A percentile compares a stretch with the other conserved stretches of the same genome.
These are phyloP conservation scores for Mormyrus proboscirostris DNA, from an alignment of 2,797 vertebrate genomes.

Conservation along the genomic window DNA sequence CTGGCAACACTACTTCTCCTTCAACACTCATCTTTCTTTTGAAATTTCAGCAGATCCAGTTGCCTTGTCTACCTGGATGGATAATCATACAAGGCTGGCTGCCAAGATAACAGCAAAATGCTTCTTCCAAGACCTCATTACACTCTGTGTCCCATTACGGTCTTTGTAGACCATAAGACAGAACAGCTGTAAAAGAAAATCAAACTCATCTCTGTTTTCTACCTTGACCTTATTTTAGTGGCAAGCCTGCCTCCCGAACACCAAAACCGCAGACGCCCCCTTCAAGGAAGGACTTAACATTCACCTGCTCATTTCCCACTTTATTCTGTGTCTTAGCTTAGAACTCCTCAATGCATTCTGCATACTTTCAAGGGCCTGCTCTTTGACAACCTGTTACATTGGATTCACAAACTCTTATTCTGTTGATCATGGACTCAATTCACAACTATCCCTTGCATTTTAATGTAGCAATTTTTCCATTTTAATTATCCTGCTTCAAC, in stretches of 20 bases:
- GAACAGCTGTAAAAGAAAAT: neutral
- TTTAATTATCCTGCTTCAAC: neutral
- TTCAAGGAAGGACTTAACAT: neutral
- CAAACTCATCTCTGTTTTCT: neutral
- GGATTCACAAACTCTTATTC: neutral
- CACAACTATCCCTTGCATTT: neutral
- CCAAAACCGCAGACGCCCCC: neutral
- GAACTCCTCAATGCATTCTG: neutral
- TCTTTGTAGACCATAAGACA: neutral
- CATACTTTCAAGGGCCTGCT: neutral
- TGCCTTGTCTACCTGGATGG: neutral
- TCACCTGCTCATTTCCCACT: neutral
- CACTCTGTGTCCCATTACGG: neutral
- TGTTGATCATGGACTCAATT: neutral
- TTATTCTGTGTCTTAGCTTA: neutral
- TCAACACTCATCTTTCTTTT: neutral
- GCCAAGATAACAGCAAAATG: neutral
- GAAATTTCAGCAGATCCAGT: neutral
- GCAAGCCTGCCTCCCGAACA: neutral
- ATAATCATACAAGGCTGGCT: neutral
- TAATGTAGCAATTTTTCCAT: constrained; percentile 1
- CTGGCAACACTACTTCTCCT: neutral
- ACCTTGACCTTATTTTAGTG: constrained; percentile 1
- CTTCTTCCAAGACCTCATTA: neutral
- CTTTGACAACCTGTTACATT: neutral